phyloP scores from a whole-genome alignment of 2,797 vertebrate genomes.

The Oryzias sinensis region DNA sequence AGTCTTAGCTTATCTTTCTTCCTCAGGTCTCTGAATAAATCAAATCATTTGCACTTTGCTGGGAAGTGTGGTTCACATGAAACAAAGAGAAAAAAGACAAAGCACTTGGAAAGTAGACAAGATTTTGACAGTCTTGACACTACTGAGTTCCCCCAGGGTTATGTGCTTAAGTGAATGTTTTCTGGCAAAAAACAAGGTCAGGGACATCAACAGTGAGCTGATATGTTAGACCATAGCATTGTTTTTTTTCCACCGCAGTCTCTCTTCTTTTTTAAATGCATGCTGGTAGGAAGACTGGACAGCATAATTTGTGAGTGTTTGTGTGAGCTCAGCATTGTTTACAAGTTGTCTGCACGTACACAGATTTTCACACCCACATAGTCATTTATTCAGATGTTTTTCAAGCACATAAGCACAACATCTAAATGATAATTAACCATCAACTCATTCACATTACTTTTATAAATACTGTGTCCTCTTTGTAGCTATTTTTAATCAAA shows the following conservation, averaged over 20 bases:
- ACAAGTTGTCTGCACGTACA: neutral
- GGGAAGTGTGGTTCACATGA: constrained; percentile 20
- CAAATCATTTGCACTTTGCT: constrained; percentile 33
- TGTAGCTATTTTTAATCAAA: constrained; percentile 42
- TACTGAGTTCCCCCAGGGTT: constrained; percentile 20
- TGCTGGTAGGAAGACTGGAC: neutral
- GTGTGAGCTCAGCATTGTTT: neutral
- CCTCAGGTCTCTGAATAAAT: constrained; percentile 43
- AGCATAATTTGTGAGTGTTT: neutral
- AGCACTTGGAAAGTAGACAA: constrained; percentile 26
- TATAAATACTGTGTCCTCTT: constrained; percentile 30
- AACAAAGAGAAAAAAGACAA: constrained; percentile 13
- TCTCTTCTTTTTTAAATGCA: neutral
- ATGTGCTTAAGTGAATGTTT: constrained; percentile 29
- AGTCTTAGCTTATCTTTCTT: constrained; percentile 48
- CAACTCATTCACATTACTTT: constrained; percentile 42
- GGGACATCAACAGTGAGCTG: constrained; percentile 7
- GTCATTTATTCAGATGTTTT: neutral
- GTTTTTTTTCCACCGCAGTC: too few relatives aligned
- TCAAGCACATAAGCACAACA: constrained; percentile 17
- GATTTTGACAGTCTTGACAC: constrained; percentile 34
- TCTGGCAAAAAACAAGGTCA: constrained; percentile 32
- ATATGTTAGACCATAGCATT: constrained; percentile 13
- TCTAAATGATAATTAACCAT: constrained; percentile 63
- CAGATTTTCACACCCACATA: constrained; percentile 7